phyloP scores from a whole-genome alignment of 2,888 invertebrate species.

The Amphipyra berbera region DNA sequence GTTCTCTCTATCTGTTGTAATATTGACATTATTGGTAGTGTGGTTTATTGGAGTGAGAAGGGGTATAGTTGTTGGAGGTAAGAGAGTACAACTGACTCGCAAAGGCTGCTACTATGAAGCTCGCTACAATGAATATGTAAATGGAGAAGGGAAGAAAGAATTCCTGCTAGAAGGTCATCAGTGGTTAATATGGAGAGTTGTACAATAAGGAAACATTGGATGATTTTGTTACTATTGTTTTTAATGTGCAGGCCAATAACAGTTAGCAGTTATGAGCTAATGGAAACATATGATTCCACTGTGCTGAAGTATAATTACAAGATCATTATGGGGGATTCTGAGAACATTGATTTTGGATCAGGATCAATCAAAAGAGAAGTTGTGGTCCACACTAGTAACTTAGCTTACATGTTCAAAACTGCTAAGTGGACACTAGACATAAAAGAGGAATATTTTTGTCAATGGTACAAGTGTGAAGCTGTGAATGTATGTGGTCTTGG shows the following conservation, averaged over 20 bases:
- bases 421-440: too few relatives aligned
- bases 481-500: too few relatives aligned
- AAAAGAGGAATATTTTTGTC: too few relatives aligned
- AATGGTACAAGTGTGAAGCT: too few relatives aligned
- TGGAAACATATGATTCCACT: neutral
- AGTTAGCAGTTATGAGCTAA: neutral
- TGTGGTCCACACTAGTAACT: too few relatives aligned
- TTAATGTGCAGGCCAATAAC: neutral
- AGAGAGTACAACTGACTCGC: neutral
- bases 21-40: too few relatives aligned
- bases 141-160: neutral
- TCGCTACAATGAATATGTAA: neutral
- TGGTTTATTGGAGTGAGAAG: neutral
- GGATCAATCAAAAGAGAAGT: too few relatives aligned
- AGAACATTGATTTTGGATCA: too few relatives aligned
- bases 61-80: neutral
- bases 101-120: neutral
- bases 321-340: neutral
- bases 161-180: too few relatives aligned
- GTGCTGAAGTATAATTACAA: neutral
- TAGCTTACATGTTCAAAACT: too few relatives aligned
- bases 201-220: neutral
- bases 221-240: neutral
- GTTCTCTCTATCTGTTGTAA: neutral
- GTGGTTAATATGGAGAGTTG: too few relatives aligned